Base-by-base conservation (phyloP, 1,140 invertebrate genomes). In the Drosophila tani region DNA sequence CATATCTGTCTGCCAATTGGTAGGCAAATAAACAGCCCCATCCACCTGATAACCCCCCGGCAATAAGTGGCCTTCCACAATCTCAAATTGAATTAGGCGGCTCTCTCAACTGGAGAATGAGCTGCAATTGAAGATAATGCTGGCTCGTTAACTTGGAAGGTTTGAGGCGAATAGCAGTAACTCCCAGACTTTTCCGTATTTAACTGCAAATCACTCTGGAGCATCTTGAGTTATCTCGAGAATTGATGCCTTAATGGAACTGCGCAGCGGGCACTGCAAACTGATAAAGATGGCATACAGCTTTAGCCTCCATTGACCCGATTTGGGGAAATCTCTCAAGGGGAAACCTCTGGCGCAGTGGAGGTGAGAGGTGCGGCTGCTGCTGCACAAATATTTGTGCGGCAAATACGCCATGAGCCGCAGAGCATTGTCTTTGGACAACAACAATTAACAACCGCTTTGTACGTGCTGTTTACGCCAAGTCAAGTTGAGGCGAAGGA, bases 21-120 rank as follows among this genome's bases (percentile, higher is more conserved):
- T 81, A 88, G 76, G 84, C 84, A 88, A 87, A 87, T 84, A 87
- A 88, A 87, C 77, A 88, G 69, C 71, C 11, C 53, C 62, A 29
- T 43, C 71, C 68, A 75, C 59, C 62, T 40, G 43, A 75, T 50
- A 63, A 45, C 24, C 49, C 40, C 14, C 38, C 46, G 53, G 56
- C 43, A 38, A 45, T 43, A 40, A 40, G 38, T 24, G 46, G 29
- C 79, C 40, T 43, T 75, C 66, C 63, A 46, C 62, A 64, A 64
- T 74, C 60, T 73, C 53, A 53, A 88, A 88, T 88, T 90, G 68
- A 87, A 84, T 88, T 66, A 84, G 74, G 53, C 41, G 69, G 55
- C 85, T 50, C 56, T 66, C 55, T 67, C 68, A 27, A 47, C 53
- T 56, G n/a, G 67, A 62, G 68, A 86, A 87, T 87, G 32, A 74